These are phyloP conservation scores for Hofmannophila pseudospretella DNA, from an alignment of 2,888 invertebrate genomes.

Conservation along the genomic window DNA sequence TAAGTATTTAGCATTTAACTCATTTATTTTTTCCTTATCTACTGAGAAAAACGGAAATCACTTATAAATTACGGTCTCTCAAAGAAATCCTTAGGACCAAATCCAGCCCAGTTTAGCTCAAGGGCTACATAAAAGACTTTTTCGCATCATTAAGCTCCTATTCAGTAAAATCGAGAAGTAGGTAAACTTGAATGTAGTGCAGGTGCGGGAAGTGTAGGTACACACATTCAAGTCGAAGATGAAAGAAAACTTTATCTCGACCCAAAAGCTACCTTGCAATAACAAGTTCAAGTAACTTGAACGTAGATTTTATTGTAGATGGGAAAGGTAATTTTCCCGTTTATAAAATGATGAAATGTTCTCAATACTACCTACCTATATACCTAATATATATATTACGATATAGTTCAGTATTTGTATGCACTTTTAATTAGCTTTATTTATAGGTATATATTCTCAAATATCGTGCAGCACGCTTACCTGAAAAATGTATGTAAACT, in stretches of 20 bases:
- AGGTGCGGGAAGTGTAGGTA: not conserved
- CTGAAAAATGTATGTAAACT: not conserved
- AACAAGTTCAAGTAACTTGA: too few relatives aligned
- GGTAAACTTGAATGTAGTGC: constrained; percentile 1
- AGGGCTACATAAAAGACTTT: not conserved
- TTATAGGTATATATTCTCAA: not conserved
- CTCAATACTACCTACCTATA: too few relatives aligned
- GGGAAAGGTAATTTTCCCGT: too few relatives aligned
- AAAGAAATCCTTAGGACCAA: not conserved
- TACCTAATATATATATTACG: too few relatives aligned
- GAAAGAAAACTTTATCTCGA: too few relatives aligned
- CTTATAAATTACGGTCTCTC: not conserved
- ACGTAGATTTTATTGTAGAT: too few relatives aligned
- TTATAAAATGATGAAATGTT: too few relatives aligned
- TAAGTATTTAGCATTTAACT: too few relatives aligned
- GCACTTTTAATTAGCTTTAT: not conserved
- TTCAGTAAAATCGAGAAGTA: constrained; percentile 1
- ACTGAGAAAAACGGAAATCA: not conserved
- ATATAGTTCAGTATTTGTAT: too few relatives aligned
- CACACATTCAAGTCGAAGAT: not conserved
- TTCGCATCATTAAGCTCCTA: constrained; percentile 1
- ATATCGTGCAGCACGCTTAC: not conserved
- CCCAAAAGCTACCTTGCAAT: too few relatives aligned
- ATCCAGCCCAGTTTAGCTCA: not conserved
- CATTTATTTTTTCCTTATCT: not conserved